Evolutionary conservation across 2,888 invertebrate genomes (phyloP).

Genomic region (Laspeyria flexula): DNA sequence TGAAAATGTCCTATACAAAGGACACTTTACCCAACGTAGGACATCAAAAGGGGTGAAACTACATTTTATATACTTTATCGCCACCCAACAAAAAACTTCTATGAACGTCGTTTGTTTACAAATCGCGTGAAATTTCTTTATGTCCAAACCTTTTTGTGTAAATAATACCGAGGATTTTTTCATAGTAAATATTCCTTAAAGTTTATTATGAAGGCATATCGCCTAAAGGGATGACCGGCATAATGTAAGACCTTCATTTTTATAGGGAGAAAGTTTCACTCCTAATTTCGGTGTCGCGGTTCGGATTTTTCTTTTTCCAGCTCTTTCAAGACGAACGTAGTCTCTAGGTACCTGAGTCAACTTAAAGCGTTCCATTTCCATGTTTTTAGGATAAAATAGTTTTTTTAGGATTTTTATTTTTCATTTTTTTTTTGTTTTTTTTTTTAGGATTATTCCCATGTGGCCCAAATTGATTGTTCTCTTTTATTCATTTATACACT

Average conservation of each 20-base stretch:
- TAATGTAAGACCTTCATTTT: conserved; percentile 21
- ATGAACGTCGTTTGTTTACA: conserved; percentile 56
- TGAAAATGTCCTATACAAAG: not conserved
- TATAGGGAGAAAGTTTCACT: conserved; percentile 27
- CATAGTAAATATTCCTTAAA: conserved; percentile 44
- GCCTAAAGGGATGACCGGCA: conserved; percentile 21
- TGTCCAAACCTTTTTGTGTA: conserved; percentile 57
- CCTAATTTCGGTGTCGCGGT: conserved; percentile 24
- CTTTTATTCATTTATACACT: no score
- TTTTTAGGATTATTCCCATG: no score
- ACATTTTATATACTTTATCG: conserved; percentile 48
- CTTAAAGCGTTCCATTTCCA: no score
- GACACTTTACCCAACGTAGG: not conserved
- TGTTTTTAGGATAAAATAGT: not conserved
- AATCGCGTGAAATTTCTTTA: conserved; percentile 66
- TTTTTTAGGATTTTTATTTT: no score
- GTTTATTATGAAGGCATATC: conserved; percentile 44
- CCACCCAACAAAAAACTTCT: conserved; percentile 34
- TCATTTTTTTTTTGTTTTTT: no score
- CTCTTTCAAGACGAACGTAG: not conserved
- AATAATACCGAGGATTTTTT: conserved; percentile 44
- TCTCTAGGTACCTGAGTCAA: not conserved
- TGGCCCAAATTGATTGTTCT: no score
- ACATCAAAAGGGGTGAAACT: conserved; percentile 31
- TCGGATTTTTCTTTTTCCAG: conserved; percentile 14